Evolutionary conservation across 2,113 vertebrate species (phyloP).

Genomic region (Mustela nigripes): DNA sequence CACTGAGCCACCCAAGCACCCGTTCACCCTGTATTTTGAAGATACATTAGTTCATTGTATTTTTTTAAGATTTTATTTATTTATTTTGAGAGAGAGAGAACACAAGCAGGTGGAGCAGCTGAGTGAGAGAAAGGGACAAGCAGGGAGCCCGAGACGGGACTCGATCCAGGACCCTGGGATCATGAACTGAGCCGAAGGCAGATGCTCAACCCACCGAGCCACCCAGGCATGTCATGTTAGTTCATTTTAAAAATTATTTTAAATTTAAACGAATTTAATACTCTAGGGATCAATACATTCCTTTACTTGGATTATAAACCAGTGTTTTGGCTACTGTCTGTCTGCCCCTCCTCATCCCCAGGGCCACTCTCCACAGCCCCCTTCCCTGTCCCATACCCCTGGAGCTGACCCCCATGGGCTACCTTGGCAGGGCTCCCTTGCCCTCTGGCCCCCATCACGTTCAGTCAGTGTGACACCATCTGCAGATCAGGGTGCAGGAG

Average conservation of each 20-base stretch:
- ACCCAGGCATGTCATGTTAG: background rate
- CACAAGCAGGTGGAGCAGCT: no score
- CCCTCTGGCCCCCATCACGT: no score
- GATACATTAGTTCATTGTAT: no score
- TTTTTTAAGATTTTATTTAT: no score
- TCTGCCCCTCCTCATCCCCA: background rate
- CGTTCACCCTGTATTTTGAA: background rate
- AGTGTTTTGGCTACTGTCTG: background rate
- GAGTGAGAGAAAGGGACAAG: no score
- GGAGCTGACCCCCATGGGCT: background rate
- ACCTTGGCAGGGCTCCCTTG: background rate
- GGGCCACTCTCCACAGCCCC: no score
- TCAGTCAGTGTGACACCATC: background rate
- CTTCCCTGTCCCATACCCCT: accelerated
- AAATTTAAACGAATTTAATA: background rate
- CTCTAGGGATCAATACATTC: background rate
- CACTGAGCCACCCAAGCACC: no score
- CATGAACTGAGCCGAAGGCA: no score
- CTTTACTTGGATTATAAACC: background rate
- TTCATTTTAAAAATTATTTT: background rate
- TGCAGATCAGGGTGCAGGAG: background rate
- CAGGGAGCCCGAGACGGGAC: no score
- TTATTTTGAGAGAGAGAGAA: no score
- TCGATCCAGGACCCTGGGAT: no score
- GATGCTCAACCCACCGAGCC: no score